phyloP scores from a whole-genome alignment of 2,888 invertebrate genomes.

The Cheilosia urbana region DNA sequence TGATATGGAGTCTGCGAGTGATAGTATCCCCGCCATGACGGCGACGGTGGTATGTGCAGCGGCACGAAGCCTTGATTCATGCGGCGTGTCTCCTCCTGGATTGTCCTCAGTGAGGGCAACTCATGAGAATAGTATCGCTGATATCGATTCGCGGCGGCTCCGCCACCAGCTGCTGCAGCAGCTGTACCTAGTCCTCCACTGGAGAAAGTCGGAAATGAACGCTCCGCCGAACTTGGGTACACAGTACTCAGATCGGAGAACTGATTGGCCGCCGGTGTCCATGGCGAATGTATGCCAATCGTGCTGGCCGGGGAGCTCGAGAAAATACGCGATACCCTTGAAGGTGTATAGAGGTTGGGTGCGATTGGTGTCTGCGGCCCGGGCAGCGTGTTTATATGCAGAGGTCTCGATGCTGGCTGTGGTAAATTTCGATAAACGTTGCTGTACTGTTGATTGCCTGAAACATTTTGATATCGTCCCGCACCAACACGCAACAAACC shows the following conservation, averaged over 20 bases:
- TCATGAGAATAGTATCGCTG: slow-evolving; percentile 88
- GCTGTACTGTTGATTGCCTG: slow-evolving; percentile 78
- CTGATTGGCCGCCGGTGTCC: slow-evolving; percentile 88
- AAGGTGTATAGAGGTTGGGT: slow-evolving; percentile 83
- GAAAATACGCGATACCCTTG: slow-evolving; percentile 85
- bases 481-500: slow-evolving; percentile 80
- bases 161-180: slow-evolving; percentile 84
- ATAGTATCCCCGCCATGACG: slow-evolving; percentile 85
- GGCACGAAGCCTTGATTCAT: slow-evolving; percentile 86
- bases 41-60: slow-evolving; percentile 87
- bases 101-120: slow-evolving; percentile 88
- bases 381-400: slow-evolving; percentile 83
- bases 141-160: slow-evolving; percentile 81
- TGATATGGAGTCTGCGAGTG: slow-evolving; percentile 82
- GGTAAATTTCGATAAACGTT: slow-evolving; percentile 80
- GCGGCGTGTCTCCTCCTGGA: slow-evolving; percentile 88
- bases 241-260: slow-evolving; percentile 95
- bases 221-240: slow-evolving; percentile 91
- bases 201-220: slow-evolving; percentile 91
- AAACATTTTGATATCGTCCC: slow-evolving; percentile 81
- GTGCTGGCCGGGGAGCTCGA: slow-evolving; percentile 88
- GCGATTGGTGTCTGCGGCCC: slow-evolving; percentile 77
- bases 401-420: slow-evolving; percentile 81
- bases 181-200: slow-evolving; percentile 82
- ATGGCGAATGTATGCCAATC: slow-evolving; percentile 85